Evolutionary conservation across 2,797 vertebrate genomes (phyloP).

Genomic region (Prionace glauca): DNA sequence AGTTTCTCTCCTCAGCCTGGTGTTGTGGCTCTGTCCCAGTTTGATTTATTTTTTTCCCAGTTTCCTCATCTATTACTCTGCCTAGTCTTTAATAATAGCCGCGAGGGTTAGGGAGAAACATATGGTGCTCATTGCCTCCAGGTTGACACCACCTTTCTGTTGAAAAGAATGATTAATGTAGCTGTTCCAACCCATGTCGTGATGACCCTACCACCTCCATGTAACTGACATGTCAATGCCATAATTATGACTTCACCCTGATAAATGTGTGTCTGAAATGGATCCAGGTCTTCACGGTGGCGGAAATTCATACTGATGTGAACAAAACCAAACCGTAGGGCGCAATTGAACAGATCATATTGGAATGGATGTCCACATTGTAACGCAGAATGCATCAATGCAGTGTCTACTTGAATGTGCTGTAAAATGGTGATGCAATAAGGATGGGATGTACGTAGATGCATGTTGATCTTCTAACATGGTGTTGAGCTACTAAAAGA

Average conservation of each 20-base stretch:
- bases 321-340: neutral
- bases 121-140: conserved; percentile 4
- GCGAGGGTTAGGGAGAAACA: neutral
- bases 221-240: neutral
- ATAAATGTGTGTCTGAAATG: neutral
- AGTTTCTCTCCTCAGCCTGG: neutral
- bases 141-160: neutral
- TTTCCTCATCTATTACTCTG: neutral
- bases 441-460: neutral
- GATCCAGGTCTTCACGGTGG: neutral
- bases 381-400: neutral
- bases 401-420: neutral
- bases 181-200: neutral
- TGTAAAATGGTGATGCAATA: neutral
- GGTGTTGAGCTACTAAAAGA: neutral
- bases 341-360: neutral
- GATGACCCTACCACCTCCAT: neutral
- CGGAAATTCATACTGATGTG: neutral
- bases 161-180: neutral
- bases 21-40: neutral
- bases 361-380: neutral
- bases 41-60: neutral
- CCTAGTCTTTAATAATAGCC: neutral
- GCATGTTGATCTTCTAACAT: neutral
- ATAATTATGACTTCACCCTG: neutral